These are phyloP conservation scores for Lapara coniferarum DNA, from an alignment of 2,888 invertebrate species.

Conservation along the genomic window DNA sequence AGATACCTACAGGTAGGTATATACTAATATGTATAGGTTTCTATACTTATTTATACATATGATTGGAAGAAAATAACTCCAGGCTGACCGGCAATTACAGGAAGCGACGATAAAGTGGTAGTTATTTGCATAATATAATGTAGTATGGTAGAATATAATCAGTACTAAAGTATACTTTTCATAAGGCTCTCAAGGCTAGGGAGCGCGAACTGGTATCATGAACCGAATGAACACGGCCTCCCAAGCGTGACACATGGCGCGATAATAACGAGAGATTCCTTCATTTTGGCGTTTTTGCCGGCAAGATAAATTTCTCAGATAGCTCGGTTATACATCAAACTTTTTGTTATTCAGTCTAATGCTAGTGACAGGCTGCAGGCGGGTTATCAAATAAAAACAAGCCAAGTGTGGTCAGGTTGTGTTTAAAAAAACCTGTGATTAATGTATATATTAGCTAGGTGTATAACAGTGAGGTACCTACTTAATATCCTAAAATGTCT, in stretches of 20 bases:
- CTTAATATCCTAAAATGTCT: too few species aligned
- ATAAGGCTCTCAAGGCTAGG: slow-evolving; percentile 29
- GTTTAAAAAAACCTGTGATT: too few species aligned
- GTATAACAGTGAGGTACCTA: too few species aligned
- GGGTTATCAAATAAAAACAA: neutral
- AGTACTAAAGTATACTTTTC: neutral
- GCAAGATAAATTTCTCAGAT: slow-evolving; percentile 53
- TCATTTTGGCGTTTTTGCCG: slow-evolving; percentile 50
- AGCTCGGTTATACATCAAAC: slow-evolving; percentile 63
- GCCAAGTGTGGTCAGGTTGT: neutral
- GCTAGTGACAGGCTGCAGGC: slow-evolving; percentile 1
- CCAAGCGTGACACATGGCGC: slow-evolving; percentile 62
- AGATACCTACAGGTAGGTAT: too few species aligned
- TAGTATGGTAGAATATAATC: neutral
- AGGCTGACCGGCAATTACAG: too few species aligned
- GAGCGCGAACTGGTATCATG: slow-evolving; percentile 56
- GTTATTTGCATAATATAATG: too few species aligned
- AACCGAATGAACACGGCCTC: slow-evolving; percentile 45
- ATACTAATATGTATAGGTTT: too few species aligned
- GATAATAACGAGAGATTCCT: slow-evolving; percentile 60
- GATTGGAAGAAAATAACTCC: too few species aligned
- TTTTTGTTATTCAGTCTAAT: slow-evolving; percentile 42
- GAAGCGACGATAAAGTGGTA: too few species aligned
- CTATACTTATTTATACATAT: too few species aligned
- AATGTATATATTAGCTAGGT: too few species aligned